Conservation (phyloP, 2,797 vertebrate genomes). For the Anomalospiza imberbis region DNA sequence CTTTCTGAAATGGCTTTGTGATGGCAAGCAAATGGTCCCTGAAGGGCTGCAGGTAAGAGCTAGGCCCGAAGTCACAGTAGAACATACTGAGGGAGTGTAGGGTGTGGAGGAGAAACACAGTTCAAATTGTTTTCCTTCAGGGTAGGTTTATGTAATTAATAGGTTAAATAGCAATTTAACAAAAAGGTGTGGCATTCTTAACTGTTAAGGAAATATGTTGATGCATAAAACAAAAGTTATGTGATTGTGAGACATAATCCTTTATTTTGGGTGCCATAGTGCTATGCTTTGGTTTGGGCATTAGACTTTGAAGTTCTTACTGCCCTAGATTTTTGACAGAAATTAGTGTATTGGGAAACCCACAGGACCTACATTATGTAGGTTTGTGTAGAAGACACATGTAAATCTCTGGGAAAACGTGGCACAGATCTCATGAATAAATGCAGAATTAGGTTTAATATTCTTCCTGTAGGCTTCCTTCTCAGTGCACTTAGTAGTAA, state of each 20-base stretch:
- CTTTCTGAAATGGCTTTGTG: neutral
- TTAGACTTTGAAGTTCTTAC: neutral
- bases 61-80: neutral
- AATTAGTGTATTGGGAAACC: neutral
- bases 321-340: neutral
- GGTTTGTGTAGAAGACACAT: neutral
- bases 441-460: neutral
- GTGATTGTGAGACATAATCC: neutral
- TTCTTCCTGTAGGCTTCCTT: neutral
- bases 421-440: neutral
- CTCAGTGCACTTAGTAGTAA: neutral
- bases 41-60: neutral
- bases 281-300: neutral
- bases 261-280: neutral
- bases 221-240: neutral
- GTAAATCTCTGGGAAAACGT: accelerated
- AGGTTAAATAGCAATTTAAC: neutral
- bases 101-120: neutral
- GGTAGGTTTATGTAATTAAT: neutral
- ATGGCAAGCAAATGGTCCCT: neutral
- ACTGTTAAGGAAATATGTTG: neutral
- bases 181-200: neutral
- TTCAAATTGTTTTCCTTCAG: neutral
- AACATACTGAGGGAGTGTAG: accelerated
- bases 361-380: neutral